phyloP scores from a whole-genome alignment of 2,113 vertebrate species.

The Nycticebus coucang region DNA sequence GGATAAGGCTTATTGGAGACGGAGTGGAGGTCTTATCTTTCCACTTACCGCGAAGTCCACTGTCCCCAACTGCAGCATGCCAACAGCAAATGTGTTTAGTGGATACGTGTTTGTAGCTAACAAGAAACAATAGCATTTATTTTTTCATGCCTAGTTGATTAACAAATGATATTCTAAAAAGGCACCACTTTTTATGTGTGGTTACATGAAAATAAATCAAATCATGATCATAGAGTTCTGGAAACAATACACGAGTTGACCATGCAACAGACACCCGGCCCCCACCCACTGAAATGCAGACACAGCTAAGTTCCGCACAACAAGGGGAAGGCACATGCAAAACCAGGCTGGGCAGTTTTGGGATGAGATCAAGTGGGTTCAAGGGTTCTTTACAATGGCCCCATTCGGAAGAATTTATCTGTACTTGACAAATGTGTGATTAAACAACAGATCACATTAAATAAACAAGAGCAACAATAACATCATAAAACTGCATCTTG shows the following conservation, averaged over 20 bases:
- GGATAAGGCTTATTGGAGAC: conserved; percentile 48
- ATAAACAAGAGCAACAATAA: conserved; percentile 61
- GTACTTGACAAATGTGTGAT: conserved; percentile 44
- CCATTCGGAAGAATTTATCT: conserved; percentile 59
- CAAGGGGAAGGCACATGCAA: conserved; percentile 78
- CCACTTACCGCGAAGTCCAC: conserved; percentile 63
- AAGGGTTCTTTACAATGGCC: conserved; percentile 60
- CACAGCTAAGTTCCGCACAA: conserved; percentile 52
- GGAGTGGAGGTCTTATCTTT: conserved; percentile 47
- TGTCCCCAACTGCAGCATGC: conserved; percentile 71
- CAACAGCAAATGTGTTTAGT: conserved; percentile 74
- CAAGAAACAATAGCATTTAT: conserved; percentile 71
- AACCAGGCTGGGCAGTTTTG: conserved; percentile 79
- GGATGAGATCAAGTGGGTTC: conserved; percentile 54
- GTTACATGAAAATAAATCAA: conserved; percentile 73
- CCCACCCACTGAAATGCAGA: conserved; percentile 67
- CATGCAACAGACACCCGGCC: conserved; percentile 77
- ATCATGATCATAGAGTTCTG: conserved; percentile 65
- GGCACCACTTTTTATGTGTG: conserved; percentile 53
- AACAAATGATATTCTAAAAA: conserved; percentile 75
- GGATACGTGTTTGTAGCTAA: conserved; percentile 71
- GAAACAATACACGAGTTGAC: conserved; percentile 47
- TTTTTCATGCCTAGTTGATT: conserved; percentile 66
- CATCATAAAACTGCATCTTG: conserved; percentile 56
- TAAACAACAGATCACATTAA: conserved; percentile 64